Base-by-base conservation (phyloP, 2,113 vertebrate species). In the Rhea pennata region DNA sequence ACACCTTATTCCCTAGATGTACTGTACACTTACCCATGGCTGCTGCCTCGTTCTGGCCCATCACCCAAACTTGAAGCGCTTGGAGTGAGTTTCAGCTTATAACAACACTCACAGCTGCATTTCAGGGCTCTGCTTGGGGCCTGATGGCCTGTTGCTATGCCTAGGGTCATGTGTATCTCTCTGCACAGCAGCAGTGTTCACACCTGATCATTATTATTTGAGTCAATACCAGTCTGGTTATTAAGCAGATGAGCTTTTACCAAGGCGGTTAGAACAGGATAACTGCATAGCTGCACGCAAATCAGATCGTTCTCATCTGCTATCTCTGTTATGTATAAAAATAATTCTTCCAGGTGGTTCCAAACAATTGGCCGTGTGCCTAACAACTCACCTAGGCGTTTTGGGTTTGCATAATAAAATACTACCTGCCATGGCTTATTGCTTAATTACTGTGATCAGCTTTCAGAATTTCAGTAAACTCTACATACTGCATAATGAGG, bases 391-490 rank as follows among this genome's bases (percentile, higher is more conserved):
- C 62, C 53, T 51, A 91, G 33, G 88, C 66, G 87, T 88, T 96
- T 80, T 88, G 85, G 76, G 74, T 88, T 46, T 59, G 42, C 69
- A 82, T 71, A 92, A 93, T 83, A 90, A 95, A 96, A 90, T 66
- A 95, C 51, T 88, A 73, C 74, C 79, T 93, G 82, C 91, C 84
- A 64, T 26, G 19, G 27, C 69, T 85, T 93, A 80, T 65, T 95
- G 65, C 62, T 96, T 95, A 93, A 91, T 92, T 93, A 96, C 78
- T 88, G 62, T 87, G 95, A 94, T 94, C 84, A 88, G 50, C 71
- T 92, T 95, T 59, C 69, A 95, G 58, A 79, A 89, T 83, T 95
- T 83, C 59, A 77, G 88, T 83, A 95, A 95, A 96, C 74, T 92
- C 31, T 61, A 70, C 0, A 44, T 92, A 50, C 51, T 80, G 70